Evolutionary conservation across 2,113 vertebrate genomes (phyloP), one percentile per base, ranked within the genome.

Genomic region (Ceratotherium simum): DNA sequence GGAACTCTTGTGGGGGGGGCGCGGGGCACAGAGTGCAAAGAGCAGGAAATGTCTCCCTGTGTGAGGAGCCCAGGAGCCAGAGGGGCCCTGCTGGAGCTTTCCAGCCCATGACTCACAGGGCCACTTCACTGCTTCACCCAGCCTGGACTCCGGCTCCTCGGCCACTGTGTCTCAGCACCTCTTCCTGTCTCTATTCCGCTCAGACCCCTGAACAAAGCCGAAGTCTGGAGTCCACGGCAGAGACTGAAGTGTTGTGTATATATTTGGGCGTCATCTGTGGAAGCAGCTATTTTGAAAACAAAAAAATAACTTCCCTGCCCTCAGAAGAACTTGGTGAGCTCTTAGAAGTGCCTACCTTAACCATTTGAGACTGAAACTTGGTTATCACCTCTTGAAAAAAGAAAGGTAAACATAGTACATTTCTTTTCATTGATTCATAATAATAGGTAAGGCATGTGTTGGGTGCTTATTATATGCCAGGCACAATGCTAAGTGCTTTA

Each of bases 161-260:
- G 95, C 79, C 94, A 8, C 90, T n/a, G 82, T 86, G 98, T 98
- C 97, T 97, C 97, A 96, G 83, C 18, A 18, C 42, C 90, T 88
- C 94, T 98, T 98, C 98, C 96, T 97, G 97, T 97, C 96, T 97
- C 96, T 93, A 93, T 39, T 89, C 95, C 2, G 8, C 82, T 82
- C 95, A 23, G 84, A 93, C 56, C 64, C 69, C 58, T 36, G 78
- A 85, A 97, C 93, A 97, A 96, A 97, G 96, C 95, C 39, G 42
- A 93, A 80, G 86, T 92, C 97, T 94, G 95, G 90, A 97, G 70
- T 56, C 75, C 69, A 76, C 17, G 0, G 87, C 87, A 75, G 67
- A 76, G 54, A 69, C 70, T 93, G 25, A 90, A 96, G 75, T 27
- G 64, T 6, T 96, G 73, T 90, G 69, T 95, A 51, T 72, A 65